Conservation (phyloP, 2,888 invertebrate species). For the Harpagoxenus sublaevis region DNA sequence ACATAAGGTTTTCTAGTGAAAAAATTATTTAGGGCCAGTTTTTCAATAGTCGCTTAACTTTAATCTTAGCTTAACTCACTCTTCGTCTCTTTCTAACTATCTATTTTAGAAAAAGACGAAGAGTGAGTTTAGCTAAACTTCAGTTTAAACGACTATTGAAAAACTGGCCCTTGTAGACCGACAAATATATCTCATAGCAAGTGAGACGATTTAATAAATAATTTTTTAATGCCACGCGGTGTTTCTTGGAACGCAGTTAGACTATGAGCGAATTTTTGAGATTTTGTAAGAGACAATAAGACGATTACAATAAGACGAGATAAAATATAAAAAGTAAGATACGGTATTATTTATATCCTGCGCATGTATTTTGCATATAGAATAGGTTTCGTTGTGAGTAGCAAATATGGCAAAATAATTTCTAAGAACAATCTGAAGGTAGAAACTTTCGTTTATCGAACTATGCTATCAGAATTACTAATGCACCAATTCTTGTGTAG, state of each 20-base stretch:
- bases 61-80: too few species aligned
- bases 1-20: background rate
- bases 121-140: too few species aligned
- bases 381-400: background rate
- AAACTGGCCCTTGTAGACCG: background rate
- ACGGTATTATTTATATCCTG: background rate
- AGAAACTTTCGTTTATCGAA: constrained; percentile 13
- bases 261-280: constrained; percentile 4
- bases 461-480: constrained; percentile 8
- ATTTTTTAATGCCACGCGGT: background rate
- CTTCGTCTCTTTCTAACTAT: too few species aligned
- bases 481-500: background rate
- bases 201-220: constrained; percentile 21
- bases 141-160: too few species aligned
- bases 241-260: background rate
- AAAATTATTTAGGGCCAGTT: background rate
- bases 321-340: background rate
- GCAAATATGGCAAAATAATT: background rate
- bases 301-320: background rate
- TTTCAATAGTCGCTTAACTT: too few species aligned
- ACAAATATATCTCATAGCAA: background rate
- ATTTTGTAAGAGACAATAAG: background rate
- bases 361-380: background rate
- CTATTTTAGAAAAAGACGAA: too few species aligned
- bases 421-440: background rate